A percentile compares a stretch with the other conserved stretches of the same genome.
Evolutionary conservation across 1,140 invertebrate genomes (phyloP).

Genomic region (Zaprionus lachaisei): DNA sequence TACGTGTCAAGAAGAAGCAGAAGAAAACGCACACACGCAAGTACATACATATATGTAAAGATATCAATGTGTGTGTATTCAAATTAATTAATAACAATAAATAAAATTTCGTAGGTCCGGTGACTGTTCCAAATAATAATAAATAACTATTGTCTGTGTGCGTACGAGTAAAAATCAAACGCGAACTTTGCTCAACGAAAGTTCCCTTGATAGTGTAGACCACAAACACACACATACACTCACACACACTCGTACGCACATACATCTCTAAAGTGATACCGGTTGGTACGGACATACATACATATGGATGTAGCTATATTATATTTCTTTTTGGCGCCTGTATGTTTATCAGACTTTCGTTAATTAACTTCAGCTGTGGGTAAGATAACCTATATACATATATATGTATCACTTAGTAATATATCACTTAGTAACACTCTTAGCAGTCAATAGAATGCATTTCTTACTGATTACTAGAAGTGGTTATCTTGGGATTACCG

Average conservation of each 20-base stretch:
- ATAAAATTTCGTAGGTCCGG: slow-evolving; percentile 36
- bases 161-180: slow-evolving; percentile 38
- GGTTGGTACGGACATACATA: background rate
- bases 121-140: slow-evolving; percentile 63
- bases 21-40: background rate
- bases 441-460: slow-evolving; percentile 7
- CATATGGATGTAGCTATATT: background rate
- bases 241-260: background rate
- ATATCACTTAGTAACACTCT: background rate
- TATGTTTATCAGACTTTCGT: slow-evolving; percentile 3
- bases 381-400: slow-evolving; percentile 5
- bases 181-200: slow-evolving; percentile 52
- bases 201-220: slow-evolving; percentile 14
- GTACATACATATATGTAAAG: slow-evolving; percentile 13
- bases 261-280: background rate
- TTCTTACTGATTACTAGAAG: slow-evolving; percentile 12
- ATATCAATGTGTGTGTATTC: slow-evolving; percentile 32
- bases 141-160: slow-evolving; percentile 24
- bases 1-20: background rate
- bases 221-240: background rate
- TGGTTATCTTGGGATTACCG: slow-evolving; percentile 2
- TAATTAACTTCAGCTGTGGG: slow-evolving; percentile 16
- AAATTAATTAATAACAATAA: slow-evolving; percentile 74
- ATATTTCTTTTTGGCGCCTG: background rate
- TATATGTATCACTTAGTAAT: background rate